Evolutionary conservation across 2,797 vertebrate species (phyloP).

Genomic region (Malacoctenus gilli): DNA sequence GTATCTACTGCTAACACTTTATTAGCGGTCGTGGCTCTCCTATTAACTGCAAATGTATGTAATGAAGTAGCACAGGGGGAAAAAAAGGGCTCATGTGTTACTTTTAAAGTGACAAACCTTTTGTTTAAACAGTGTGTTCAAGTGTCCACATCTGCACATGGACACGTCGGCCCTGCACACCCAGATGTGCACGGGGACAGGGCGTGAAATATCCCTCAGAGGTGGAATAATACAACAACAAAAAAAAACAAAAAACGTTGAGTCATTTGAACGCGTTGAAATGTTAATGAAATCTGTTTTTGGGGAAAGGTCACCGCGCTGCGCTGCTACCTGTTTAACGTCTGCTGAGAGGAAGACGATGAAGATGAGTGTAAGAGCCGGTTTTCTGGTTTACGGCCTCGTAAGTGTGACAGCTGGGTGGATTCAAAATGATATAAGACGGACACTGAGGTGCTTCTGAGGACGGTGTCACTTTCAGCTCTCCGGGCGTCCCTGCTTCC

Average conservation of each 20-base stretch:
- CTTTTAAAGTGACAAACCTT: slow-evolving; percentile 15
- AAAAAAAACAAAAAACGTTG: background rate
- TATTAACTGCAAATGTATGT: slow-evolving; percentile 30
- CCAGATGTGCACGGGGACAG: background rate
- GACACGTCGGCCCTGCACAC: background rate
- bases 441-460: slow-evolving; percentile 3
- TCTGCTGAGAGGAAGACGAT: slow-evolving; percentile 20
- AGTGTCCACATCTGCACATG: no score
- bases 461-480: background rate
- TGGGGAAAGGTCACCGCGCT: slow-evolving; percentile 34
- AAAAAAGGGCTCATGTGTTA: slow-evolving; percentile 6
- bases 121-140: background rate
- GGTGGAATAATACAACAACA: background rate
- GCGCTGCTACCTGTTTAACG: slow-evolving; percentile 25
- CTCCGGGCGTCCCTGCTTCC: background rate
- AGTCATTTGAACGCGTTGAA: slow-evolving; percentile 1
- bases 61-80: slow-evolving; percentile 20
- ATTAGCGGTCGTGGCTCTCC: slow-evolving; percentile 36
- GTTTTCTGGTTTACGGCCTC: slow-evolving; percentile 7
- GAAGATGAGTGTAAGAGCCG: slow-evolving; percentile 21
- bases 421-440: slow-evolving; percentile 32
- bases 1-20: slow-evolving; percentile 26
- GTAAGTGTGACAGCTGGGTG: slow-evolving; percentile 20
- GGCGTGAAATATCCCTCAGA: background rate
- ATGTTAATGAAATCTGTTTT: slow-evolving; percentile 33